Conservation (phyloP, 1,140 invertebrate species). For the Harpegnathos saltator region DNA sequence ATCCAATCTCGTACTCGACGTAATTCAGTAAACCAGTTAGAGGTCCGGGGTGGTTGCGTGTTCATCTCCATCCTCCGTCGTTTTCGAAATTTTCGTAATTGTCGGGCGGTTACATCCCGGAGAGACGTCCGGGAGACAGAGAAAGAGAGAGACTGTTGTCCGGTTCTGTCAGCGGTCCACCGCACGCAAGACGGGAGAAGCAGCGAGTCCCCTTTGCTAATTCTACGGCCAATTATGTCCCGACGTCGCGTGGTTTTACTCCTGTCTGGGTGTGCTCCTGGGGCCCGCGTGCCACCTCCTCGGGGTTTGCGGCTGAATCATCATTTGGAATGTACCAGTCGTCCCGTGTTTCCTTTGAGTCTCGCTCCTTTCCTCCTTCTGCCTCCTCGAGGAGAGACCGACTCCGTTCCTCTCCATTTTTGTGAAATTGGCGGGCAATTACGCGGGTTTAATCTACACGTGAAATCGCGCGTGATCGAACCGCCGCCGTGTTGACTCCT, state of each 20-base stretch:
- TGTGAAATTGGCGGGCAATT: not conserved
- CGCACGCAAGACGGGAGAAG: slow-evolving; percentile 74
- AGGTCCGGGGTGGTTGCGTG: slow-evolving; percentile 61
- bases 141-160: not conserved
- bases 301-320: slow-evolving; percentile 35
- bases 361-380: not conserved
- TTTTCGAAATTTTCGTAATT: slow-evolving; percentile 76
- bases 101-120: slow-evolving; percentile 18
- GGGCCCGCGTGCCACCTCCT: slow-evolving; percentile 44
- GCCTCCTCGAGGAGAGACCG: not conserved
- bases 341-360: slow-evolving; percentile 44
- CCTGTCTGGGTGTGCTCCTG: slow-evolving; percentile 59
- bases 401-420: slow-evolving; percentile 1
- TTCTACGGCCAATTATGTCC: slow-evolving; percentile 81
- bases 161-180: slow-evolving; percentile 69
- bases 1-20: slow-evolving; percentile 77
- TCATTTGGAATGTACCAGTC: slow-evolving; percentile 58
- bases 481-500: too few species aligned
- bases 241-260: slow-evolving; percentile 70
- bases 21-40: slow-evolving; percentile 82
- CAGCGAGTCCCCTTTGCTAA: slow-evolving; percentile 76
- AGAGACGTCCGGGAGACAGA: not conserved
- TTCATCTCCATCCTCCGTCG: slow-evolving; percentile 77
- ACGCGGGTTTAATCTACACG: too few species aligned
- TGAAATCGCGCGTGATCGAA: too few species aligned